phyloP scores from a whole-genome alignment of 2,888 invertebrate species.

The Empis livida region DNA sequence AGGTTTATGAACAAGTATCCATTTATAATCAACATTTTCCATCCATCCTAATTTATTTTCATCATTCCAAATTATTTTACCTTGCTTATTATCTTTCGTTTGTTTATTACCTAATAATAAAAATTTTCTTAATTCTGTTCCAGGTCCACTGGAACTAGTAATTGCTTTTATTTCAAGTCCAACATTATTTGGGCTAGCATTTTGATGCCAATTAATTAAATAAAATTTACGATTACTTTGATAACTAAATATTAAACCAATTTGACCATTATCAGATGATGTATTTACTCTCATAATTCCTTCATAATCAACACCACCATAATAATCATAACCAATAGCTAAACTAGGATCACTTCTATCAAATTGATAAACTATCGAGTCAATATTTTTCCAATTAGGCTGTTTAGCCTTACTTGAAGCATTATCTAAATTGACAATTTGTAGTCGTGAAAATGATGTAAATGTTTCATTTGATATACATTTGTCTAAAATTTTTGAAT shows the following conservation, averaged over 20 bases:
- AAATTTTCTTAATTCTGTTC: constrained; percentile 49
- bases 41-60: constrained; percentile 45
- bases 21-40: no score
- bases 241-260: constrained; percentile 88
- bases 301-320: constrained; percentile 80
- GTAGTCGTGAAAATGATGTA: no score
- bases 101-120: no score
- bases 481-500: constrained; percentile 80
- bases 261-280: constrained; percentile 87
- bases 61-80: constrained; percentile 93
- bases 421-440: no score
- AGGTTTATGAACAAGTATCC: no score
- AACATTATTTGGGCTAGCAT: constrained; percentile 57
- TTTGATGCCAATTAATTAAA: constrained; percentile 84
- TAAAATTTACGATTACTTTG: constrained; percentile 88
- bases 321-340: constrained; percentile 76
- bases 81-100: constrained; percentile 12
- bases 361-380: constrained; percentile 82
- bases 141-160: constrained; percentile 82
- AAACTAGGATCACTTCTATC: constrained; percentile 93
- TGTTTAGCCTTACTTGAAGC: constrained; percentile 27
- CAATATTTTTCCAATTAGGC: constrained; percentile 88
- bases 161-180: constrained; percentile 90
- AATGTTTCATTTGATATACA: constrained; percentile 72
- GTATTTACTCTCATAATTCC: constrained; percentile 90